Evolutionary conservation across 2,113 vertebrate species (phyloP), one percentile per base, ranked within the genome.

Genomic region (Petrocephalus zakoni): DNA sequence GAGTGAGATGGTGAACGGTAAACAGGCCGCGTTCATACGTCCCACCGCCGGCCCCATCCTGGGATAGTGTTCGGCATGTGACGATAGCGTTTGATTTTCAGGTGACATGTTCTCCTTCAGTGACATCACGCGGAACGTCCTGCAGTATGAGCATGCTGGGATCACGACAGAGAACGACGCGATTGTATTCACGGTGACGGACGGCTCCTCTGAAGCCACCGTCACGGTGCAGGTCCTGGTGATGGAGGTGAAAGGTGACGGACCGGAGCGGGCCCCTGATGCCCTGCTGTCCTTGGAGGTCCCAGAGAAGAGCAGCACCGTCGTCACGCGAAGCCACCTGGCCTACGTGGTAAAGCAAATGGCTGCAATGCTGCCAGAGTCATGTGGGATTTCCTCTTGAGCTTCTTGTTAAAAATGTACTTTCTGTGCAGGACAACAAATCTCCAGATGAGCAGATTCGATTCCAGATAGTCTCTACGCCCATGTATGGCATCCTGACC

Each of bases 101-200:
- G 98, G 97, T 0, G 98, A 99, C 92, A 92, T 92, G 56, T 99
- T 99, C 93, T 97, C 94, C 5, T 97, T 98, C 19, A 95, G 95
- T 61, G 98, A 99, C 15, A 52, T 99, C 87, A 96, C 96, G 87
- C 95, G 93, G 19, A 97, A 94, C 0, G 90, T 93, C 0, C 93
- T 99, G 82, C 95, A 95, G 25, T 99, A 99, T 17, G 91, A 95
- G 0, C 98, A 99, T 0, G 93, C 96, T 0, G 97, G 97, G 2
- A 96, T 95, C 0, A 90, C 93, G 9, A 89, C 91, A 0, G 92
- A 89, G 42, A 96, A 97, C n/a, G 98, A 99, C 93, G 92, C 94
- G 91, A 94, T 99, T 94, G 96, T 96, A 42, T 94, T 99, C 94
- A 96, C 97, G 0, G 97, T 99, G 52, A 97, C 97, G 0, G 97